Evolutionary conservation across 2,113 vertebrate genomes (phyloP).

Genomic region (Capricornis sumatraensis): DNA sequence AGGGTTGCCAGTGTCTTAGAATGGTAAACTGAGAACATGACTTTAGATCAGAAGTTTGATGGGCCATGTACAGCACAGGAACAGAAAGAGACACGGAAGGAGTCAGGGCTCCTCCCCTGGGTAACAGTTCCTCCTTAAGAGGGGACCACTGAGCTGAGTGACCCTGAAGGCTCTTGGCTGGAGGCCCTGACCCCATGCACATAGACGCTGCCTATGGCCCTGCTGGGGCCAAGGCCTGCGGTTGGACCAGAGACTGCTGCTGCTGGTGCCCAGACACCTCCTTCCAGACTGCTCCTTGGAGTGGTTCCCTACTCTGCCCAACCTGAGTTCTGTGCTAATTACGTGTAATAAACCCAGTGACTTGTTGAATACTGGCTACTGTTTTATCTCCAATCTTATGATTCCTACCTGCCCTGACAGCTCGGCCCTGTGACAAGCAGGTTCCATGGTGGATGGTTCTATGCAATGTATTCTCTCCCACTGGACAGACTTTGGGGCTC

Average conservation of each 20-base stretch:
- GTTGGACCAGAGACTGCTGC: not conserved
- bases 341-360: not conserved
- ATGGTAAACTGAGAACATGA: not conserved
- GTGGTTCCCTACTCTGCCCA: not conserved
- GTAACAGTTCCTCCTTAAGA: not conserved
- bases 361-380: not conserved
- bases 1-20: not conserved
- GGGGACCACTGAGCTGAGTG: not conserved
- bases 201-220: not conserved
- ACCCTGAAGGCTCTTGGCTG: not conserved
- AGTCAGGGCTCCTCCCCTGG: not conserved
- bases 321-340: not conserved
- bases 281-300: not conserved
- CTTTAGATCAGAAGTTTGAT: not conserved
- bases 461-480: not conserved
- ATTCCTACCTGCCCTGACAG: not conserved
- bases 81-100: not conserved
- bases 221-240: not conserved
- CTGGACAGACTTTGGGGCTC: not conserved
- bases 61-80: not conserved
- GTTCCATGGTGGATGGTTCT: not conserved
- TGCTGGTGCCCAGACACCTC: not conserved
- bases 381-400: not conserved
- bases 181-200: not conserved
- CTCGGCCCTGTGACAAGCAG: not conserved